These are phyloP conservation scores for Bombus fervidus DNA, from an alignment of 1,140 invertebrate genomes.

Conservation along the genomic window DNA sequence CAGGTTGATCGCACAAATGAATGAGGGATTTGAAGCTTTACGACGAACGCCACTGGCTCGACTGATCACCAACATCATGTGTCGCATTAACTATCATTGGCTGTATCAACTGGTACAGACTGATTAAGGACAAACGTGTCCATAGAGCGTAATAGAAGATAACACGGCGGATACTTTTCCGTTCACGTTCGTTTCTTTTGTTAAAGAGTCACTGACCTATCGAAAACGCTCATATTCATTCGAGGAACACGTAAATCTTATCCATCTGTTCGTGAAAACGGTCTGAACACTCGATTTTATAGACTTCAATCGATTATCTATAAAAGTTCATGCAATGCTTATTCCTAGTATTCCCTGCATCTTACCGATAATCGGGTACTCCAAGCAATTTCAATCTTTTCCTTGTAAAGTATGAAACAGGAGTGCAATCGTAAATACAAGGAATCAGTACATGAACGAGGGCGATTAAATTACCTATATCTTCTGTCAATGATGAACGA, in stretches of 20 bases:
- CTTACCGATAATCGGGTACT: not conserved
- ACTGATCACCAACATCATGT: conserved; percentile 19
- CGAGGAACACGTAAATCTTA: not conserved
- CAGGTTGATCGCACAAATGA: conserved; percentile 25
- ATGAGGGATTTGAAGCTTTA: not conserved
- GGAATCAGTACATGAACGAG: too few relatives aligned
- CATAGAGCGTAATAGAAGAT: conserved; percentile 29
- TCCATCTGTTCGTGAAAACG: not conserved
- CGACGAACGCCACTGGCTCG: not conserved
- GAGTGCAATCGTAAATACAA: not conserved
- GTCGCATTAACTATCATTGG: conserved; percentile 51
- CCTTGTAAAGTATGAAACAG: not conserved
- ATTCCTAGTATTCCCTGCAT: not conserved
- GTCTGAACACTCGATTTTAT: not conserved
- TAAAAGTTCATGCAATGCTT: not conserved
- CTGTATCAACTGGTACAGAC: conserved; percentile 39
- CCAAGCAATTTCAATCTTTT: not conserved
- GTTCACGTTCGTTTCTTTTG: not conserved
- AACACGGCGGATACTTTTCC: not conserved
- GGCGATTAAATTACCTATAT: not conserved
- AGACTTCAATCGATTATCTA: not conserved
- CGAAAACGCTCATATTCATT: not conserved
- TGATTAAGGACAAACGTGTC: conserved; percentile 16
- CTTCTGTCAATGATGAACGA: not conserved
- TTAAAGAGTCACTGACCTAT: not conserved